Evolutionary conservation across 2,888 invertebrate species (phyloP), one percentile per base, ranked within the genome.

Genomic region (Standfussiana lucernea): DNA sequence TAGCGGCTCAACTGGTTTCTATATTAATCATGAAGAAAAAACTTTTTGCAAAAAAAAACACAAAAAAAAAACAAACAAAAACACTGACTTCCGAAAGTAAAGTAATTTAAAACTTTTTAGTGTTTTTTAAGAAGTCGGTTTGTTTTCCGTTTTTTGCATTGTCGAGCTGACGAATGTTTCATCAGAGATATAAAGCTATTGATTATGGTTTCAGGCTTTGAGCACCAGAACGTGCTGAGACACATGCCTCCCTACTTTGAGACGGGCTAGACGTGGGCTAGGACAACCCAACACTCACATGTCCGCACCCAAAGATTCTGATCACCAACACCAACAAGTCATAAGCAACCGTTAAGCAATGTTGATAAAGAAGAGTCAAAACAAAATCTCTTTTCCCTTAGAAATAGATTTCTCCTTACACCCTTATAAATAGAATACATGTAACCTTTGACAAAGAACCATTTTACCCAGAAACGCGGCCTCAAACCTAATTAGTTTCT

Each of bases 401-500:
- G 0, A 32, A 59, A 32, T 18, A 32, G 18, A 59, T 59, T 59
- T 59, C 59, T 32, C 37, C 4, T 35, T 35, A 35, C 35, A 62
- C 11, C 10, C n/a, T 18, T 45, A 45, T n/a, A 45, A 71, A 45
- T 45, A 37, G 21, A n/a, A 45, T 64, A 37, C 64, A 13, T 18
- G 45, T 42, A 53, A 50, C 35, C 13, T 18, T 28, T 13, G 10
- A 59, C 59, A 40, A 64, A 21, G 21, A 18, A 32, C 66, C 37
- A 66, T 50, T 42, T 28, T 66, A 75, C 65, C 42, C 15, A 59
- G 65, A 75, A 62, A 7, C 21, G 7, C 1, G 79, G 62, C 79
- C 67, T 67, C 45, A 6, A n/a, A 35, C 4, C 7, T n/a, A 67
- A 80, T 70, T 80, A 80, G 76, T 80, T 80, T 18, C 24, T 1